Conservation (phyloP, 2,113 vertebrate genomes). For the Sarotherodon lohbergeri region DNA sequence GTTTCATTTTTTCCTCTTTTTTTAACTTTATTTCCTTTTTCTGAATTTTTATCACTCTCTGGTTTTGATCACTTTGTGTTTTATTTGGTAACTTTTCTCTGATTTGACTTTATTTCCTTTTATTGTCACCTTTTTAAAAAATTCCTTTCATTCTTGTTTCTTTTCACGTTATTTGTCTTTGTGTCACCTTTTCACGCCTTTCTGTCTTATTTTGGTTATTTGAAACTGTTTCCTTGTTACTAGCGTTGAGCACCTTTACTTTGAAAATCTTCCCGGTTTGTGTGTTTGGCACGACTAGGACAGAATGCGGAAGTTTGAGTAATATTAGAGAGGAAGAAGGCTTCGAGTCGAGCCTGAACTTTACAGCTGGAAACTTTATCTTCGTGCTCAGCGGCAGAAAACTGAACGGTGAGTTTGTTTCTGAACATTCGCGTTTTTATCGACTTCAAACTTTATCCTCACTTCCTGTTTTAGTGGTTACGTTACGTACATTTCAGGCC, state of each 20-base stretch:
- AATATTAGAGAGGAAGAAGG: neutral
- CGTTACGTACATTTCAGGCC: neutral
- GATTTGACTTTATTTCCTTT: neutral
- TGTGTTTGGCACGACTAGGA: neutral
- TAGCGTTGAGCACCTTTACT: neutral
- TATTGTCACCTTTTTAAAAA: accelerated
- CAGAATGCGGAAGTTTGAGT: constrained; percentile 9
- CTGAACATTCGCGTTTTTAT: neutral
- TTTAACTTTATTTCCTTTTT: neutral
- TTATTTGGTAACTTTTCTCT: neutral
- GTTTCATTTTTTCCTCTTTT: neutral
- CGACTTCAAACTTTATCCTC: accelerated
- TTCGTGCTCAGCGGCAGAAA: neutral
- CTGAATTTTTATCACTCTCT: neutral
- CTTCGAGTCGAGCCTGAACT: accelerated
- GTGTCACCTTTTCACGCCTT: neutral
- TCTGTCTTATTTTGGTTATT: neutral
- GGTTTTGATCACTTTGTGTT: neutral
- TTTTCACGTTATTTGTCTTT: neutral
- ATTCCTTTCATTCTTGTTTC: neutral
- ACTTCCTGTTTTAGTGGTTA: neutral
- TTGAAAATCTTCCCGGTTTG: neutral
- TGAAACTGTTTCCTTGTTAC: neutral
- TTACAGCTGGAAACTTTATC: neutral
- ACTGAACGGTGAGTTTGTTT: neutral